Evolutionary conservation across 2,113 vertebrate species (phyloP).

Genomic region (Corvus cornix): DNA sequence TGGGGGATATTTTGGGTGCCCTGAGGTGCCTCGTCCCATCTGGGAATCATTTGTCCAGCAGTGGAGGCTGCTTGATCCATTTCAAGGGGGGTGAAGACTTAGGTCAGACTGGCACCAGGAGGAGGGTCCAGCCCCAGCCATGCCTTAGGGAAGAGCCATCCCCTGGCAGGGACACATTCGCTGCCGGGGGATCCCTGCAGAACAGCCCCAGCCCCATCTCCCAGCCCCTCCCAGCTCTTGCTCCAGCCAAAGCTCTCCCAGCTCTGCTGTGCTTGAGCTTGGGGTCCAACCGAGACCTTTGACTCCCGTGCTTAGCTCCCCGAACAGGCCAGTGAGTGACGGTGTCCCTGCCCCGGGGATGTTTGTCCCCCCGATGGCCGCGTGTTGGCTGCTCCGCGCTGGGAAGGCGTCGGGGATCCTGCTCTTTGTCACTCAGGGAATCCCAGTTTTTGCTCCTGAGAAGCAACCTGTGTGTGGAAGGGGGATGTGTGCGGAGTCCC

Average conservation of each 20-base stretch:
- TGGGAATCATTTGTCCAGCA: rapidly evolving
- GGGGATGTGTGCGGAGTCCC: not conserved
- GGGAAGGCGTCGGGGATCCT: not conserved
- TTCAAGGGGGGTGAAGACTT: not conserved
- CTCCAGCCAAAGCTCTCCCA: not conserved
- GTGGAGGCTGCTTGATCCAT: not conserved
- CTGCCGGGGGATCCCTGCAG: not conserved
- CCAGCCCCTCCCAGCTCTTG: not conserved
- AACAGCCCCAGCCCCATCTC: not conserved
- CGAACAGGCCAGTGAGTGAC: not conserved
- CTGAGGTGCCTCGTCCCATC: rapidly evolving
- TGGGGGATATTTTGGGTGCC: not conserved
- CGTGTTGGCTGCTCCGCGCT: not conserved
- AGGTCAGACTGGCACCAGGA: not conserved
- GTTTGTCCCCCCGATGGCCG: not conserved
- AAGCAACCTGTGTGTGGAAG: rapidly evolving
- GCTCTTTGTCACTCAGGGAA: not conserved
- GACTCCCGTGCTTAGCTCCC: rapidly evolving
- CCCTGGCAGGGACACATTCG: rapidly evolving
- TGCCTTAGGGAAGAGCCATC: not conserved
- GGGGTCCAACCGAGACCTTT: not conserved
- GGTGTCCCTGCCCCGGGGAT: not conserved
- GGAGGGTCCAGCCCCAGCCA: not conserved
- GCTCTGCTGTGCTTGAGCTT: rapidly evolving
- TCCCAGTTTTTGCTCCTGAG: not conserved